Conservation (phyloP, 2,113 vertebrate species). For the Numida meleagris region DNA sequence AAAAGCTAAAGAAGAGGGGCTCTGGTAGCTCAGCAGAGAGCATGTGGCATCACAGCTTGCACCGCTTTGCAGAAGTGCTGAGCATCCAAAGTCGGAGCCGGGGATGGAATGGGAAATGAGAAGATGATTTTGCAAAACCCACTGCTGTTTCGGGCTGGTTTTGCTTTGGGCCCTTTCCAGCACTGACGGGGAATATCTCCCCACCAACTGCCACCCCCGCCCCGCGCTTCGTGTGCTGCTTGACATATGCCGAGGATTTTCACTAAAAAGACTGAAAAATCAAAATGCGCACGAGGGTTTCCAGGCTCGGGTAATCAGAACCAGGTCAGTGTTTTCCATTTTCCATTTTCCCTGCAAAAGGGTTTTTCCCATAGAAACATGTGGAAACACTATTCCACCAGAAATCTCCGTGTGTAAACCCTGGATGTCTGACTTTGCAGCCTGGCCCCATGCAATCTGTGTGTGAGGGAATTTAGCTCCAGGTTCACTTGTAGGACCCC, state of each 20-base stretch:
- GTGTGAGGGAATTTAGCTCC: fast-evolving
- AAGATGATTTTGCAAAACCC: neutral
- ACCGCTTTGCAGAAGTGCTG: neutral
- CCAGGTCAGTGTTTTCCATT: neutral
- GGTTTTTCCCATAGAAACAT: neutral
- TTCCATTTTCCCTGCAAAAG: neutral
- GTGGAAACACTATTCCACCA: fast-evolving
- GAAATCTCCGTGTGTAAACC: fast-evolving
- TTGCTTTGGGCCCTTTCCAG: neutral
- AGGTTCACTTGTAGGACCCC: neutral
- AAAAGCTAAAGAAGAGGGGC: neutral
- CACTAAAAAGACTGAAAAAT: neutral
- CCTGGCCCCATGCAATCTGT: neutral
- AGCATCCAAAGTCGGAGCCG: neutral
- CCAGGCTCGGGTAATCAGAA: neutral
- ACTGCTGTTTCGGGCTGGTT: neutral
- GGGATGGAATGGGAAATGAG: neutral
- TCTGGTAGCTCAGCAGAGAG: neutral
- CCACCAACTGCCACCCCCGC: neutral
- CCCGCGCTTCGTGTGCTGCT: neutral
- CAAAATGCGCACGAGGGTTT: neutral
- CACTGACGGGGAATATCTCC: conserved; percentile 6
- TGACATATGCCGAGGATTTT: neutral
- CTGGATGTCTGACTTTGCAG: neutral
- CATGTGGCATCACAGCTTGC: conserved; percentile 26